phyloP scores from a whole-genome alignment of 2,888 invertebrate species.

The Lasioglossum villosulum region DNA sequence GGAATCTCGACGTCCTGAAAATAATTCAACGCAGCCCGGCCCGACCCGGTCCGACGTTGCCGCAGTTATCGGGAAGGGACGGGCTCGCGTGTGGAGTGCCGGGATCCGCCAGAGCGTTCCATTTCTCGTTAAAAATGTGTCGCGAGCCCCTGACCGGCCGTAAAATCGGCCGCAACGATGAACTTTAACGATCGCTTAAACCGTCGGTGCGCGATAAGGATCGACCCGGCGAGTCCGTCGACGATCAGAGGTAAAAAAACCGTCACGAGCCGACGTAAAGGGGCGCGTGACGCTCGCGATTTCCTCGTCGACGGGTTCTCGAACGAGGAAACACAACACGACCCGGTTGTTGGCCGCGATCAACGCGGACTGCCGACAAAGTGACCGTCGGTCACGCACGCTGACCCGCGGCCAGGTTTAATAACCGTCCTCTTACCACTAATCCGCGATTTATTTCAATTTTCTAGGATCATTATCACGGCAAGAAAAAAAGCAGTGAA shows the following conservation, averaged over 20 bases:
- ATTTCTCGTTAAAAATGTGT: constrained; percentile 1
- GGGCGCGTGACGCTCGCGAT: constrained; percentile 58
- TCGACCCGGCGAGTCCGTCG: constrained; percentile 15
- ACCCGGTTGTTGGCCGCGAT: constrained; percentile 9
- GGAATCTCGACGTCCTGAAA: not conserved
- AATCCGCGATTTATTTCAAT: constrained; percentile 74
- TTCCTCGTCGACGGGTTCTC: constrained; percentile 53
- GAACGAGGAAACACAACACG: not conserved
- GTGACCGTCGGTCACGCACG: constrained; percentile 61
- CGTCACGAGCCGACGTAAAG: constrained; percentile 4
- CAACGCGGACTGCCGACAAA: constrained; percentile 21
- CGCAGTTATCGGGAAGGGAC: not conserved
- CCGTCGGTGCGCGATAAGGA: constrained; percentile 17
- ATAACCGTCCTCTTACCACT: constrained; percentile 47
- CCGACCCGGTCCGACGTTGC: not conserved
- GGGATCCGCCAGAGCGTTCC: not conserved
- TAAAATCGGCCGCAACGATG: constrained; percentile 21
- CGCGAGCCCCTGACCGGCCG: not conserved
- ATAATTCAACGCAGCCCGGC: not conserved
- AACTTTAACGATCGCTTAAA: constrained; percentile 45
- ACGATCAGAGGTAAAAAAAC: not conserved
- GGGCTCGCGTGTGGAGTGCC: not conserved
- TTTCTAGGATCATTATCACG: constrained; percentile 58
- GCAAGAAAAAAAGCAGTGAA: not conserved
- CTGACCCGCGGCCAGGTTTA: constrained; percentile 51